A percentile compares a stretch with the other conserved stretches of the same genome.
These are phyloP conservation scores for Eubasilissa regina DNA, from an alignment of 1,140 invertebrate species.

Conservation along the genomic window DNA sequence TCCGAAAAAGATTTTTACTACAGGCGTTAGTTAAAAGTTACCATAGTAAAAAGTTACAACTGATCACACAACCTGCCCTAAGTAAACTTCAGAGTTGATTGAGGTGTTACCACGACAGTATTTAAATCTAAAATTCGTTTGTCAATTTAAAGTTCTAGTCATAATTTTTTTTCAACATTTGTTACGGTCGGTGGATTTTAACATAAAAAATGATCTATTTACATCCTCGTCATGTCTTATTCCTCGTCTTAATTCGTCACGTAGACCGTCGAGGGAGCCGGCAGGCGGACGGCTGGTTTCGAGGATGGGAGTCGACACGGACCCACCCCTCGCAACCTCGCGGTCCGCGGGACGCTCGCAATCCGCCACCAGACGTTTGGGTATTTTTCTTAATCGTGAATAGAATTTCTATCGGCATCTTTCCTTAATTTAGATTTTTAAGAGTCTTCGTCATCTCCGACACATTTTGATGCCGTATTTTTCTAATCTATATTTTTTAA, in stretches of 20 bases:
- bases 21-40: too few species aligned
- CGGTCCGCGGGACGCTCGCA: background rate
- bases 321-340: background rate
- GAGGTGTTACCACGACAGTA: too few species aligned
- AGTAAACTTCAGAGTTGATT: too few species aligned
- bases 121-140: too few species aligned
- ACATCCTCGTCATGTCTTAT: background rate
- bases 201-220: too few species aligned
- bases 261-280: background rate
- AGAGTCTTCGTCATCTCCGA: conserved; percentile 1
- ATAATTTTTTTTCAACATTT: too few species aligned
- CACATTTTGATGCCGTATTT: conserved; percentile 7
- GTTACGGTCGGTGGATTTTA: too few species aligned
- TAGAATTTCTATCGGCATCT: conserved; percentile 24
- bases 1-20: too few species aligned
- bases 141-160: too few species aligned
- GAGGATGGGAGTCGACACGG: too few species aligned
- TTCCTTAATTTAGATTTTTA: conserved; percentile 9
- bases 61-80: too few species aligned
- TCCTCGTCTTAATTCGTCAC: conserved; percentile 5
- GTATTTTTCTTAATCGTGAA: conserved; percentile 20
- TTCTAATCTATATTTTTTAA: conserved; percentile 2
- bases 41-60: too few species aligned
- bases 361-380: conserved; percentile 3
- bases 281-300: background rate